phyloP scores from a whole-genome alignment of 2,797 vertebrate genomes.

The Hoplostethus atlanticus region DNA sequence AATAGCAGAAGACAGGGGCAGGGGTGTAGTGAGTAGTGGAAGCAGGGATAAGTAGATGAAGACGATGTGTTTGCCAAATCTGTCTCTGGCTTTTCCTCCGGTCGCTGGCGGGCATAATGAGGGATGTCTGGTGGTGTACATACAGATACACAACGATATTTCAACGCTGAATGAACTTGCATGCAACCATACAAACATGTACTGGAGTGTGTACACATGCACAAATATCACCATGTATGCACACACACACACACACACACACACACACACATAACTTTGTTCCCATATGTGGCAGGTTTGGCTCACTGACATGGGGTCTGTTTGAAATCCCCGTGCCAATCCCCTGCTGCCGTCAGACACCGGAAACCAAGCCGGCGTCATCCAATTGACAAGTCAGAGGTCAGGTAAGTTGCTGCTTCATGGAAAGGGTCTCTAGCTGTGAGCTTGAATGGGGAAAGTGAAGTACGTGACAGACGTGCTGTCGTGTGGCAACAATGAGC shows the following conservation, averaged over 20 bases:
- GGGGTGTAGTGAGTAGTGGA: background rate
- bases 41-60: background rate
- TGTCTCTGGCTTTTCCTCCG: conserved; percentile 5
- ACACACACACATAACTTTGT: conserved; percentile 8
- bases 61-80: background rate
- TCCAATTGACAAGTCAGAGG: conserved; percentile 78
- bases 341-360: conserved; percentile 74
- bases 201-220: background rate
- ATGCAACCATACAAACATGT: background rate
- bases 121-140: background rate
- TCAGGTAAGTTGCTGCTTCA: conserved; percentile 66
- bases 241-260: background rate
- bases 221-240: background rate
- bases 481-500: conserved; percentile 7
- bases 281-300: conserved; percentile 38
- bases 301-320: conserved; percentile 46
- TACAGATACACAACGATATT: background rate
- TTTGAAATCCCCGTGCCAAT: conserved; percentile 71
- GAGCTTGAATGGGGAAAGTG: conserved; percentile 67
- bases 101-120: conserved; percentile 4
- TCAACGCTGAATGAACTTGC: too few species aligned
- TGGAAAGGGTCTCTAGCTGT: conserved; percentile 52
- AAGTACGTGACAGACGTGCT: conserved; percentile 31
- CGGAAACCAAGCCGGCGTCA: conserved; percentile 74
- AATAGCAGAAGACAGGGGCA: background rate